Percentiles rank a stretch among this genome's conserved stretches.
Conservation (phyloP, 2,888 invertebrate genomes). For the Drosophila hawaiiensis region DNA sequence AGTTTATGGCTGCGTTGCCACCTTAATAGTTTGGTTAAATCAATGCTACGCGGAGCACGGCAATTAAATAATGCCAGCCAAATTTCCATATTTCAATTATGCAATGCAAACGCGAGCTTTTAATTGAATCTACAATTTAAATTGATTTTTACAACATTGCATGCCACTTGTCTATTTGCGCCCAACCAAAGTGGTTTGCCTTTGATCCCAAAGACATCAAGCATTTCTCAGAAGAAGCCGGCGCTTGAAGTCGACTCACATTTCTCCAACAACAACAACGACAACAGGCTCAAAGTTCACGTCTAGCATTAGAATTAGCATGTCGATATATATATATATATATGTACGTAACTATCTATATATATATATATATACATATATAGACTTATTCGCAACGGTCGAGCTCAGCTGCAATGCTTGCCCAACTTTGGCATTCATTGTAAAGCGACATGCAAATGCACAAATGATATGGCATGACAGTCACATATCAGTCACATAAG, state of each 20-base stretch:
- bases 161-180: constrained; percentile 32
- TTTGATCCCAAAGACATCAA: constrained; percentile 32
- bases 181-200: constrained; percentile 20
- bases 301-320: constrained; percentile 30
- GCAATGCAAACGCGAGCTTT: constrained; percentile 48
- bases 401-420: constrained; percentile 15
- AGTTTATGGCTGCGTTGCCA: constrained; percentile 74
- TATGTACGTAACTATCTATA: background rate
- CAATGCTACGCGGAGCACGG: constrained; percentile 43
- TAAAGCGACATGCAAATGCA: constrained; percentile 72
- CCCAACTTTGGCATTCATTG: constrained; percentile 58
- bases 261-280: constrained; percentile 38
- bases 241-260: constrained; percentile 50
- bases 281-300: background rate
- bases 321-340: background rate
- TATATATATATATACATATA: background rate
- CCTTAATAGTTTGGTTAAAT: constrained; percentile 55
- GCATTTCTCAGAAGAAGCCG: constrained; percentile 53
- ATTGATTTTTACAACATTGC: constrained; percentile 39
- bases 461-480: constrained; percentile 72
- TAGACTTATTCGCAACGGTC: constrained; percentile 19
- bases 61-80: constrained; percentile 62
- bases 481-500: constrained; percentile 18
- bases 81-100: constrained; percentile 74
- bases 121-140: constrained; percentile 52